Base-by-base conservation (phyloP, 2,797 vertebrate genomes). In the Alfaro cultratus region DNA sequence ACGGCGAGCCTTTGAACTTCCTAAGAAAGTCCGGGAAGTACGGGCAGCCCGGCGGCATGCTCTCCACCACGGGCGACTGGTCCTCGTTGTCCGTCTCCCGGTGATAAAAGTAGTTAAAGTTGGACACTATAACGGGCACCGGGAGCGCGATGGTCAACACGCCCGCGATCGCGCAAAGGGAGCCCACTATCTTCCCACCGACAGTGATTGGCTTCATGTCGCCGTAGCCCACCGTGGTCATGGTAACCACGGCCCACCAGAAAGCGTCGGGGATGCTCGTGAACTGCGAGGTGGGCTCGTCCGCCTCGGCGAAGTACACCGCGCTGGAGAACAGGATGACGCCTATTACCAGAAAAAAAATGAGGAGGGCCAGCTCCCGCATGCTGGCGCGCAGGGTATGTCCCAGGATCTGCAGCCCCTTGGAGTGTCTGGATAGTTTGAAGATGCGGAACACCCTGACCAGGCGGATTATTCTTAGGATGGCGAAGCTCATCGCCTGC, bases 51-150 rank as follows among this genome's bases (percentile, higher is more conserved):
- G 95, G 94, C 13, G 96, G 96, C 72, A 97, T 94, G 75, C 96
- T 97, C 90, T 98, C 97, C 51, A 96, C 96, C 87, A 95, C 94
- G 83, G 97, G 96, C 0, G 97, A 73, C 94, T 98, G 97, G 76
- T 99, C 98, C 51, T 99, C 98, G 21, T 98, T 99, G 75, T 99
- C 99, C 12, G 98, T 99, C 94, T 99, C 98, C 93, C 99, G 93
- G 91, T 99, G 99, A 93, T 99, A 99, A 92, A 99, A 99, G 95
- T 99, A 99, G 95, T 99, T 99, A 94, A 99, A 99, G 96, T 99
- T 99, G 94, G 99, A 99, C 90, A 99, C 99, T 84, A 99, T 99
- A 93, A 99, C 99, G 75, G 99, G 99, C 89, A 99, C 99, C 75
- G 99, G 99, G 78, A 99, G 96, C 90, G 99, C 99, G 90, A 99